Evolutionary conservation across 2,113 vertebrate genomes (phyloP).

Genomic region (Chiloscyllium plagiosum): DNA sequence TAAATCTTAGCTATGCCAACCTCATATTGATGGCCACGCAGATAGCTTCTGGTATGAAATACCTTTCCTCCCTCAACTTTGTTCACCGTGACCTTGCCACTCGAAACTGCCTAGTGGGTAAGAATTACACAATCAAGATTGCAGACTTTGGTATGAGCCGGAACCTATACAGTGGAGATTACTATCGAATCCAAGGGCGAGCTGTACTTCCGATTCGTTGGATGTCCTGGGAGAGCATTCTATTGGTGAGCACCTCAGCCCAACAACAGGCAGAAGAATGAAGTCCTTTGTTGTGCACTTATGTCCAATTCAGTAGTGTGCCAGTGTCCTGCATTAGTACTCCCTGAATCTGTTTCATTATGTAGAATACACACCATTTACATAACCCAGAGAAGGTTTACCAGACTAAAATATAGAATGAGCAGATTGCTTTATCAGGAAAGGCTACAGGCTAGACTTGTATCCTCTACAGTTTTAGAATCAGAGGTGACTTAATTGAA

Average conservation of each 20-base stretch:
- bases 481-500: too few species aligned
- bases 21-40: conserved; percentile 81
- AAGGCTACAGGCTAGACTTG: too few species aligned
- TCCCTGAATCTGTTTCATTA: too few species aligned
- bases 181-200: conserved; percentile 92
- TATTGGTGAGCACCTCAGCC: conserved; percentile 64
- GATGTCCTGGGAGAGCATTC: conserved; percentile 99
- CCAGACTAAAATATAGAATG: too few species aligned
- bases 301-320: background rate
- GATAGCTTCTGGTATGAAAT: conserved; percentile 93
- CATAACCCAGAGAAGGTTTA: too few species aligned
- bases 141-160: conserved; percentile 97
- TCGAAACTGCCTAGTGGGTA: conserved; percentile 91
- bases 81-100: conserved; percentile 96
- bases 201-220: conserved; percentile 96
- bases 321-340: too few species aligned
- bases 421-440: too few species aligned
- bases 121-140: conserved; percentile 90
- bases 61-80: conserved; percentile 91
- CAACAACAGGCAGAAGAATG: background rate
- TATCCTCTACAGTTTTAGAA: too few species aligned
- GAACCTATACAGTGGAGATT: conserved; percentile 93
- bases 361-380: too few species aligned
- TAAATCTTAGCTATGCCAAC: conserved; percentile 59
- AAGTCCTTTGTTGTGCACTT: background rate